phyloP scores from a whole-genome alignment of 2,888 invertebrate genomes.

The Yponomeuta plumbellus region DNA sequence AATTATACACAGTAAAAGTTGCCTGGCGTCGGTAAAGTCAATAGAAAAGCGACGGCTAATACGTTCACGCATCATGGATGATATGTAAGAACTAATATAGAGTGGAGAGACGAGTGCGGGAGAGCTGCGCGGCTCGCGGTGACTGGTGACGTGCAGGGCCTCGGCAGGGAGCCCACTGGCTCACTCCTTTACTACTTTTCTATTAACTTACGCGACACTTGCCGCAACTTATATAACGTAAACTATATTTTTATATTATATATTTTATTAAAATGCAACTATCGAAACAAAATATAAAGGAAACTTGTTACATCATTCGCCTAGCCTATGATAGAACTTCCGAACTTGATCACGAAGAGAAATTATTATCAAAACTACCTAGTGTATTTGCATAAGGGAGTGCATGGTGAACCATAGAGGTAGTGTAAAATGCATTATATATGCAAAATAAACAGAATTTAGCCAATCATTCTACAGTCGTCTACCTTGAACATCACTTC shows the following conservation, averaged over 20 bases:
- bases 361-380: slow-evolving; percentile 75
- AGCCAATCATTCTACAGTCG: slow-evolving; percentile 36
- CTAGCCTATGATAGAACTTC: slow-evolving; percentile 76
- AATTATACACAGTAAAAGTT: slow-evolving; percentile 45
- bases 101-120: neutral
- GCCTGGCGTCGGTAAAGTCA: slow-evolving; percentile 6
- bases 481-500: slow-evolving; percentile 30
- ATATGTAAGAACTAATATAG: slow-evolving; percentile 7
- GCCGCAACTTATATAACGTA: slow-evolving; percentile 6
- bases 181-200: neutral
- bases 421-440: slow-evolving; percentile 61
- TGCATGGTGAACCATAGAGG: slow-evolving; percentile 68
- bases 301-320: slow-evolving; percentile 67
- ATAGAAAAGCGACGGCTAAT: neutral
- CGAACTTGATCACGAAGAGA: slow-evolving; percentile 73
- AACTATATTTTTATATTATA: neutral
- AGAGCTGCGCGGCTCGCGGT: neutral
- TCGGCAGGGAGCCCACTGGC: neutral
- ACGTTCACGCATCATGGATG: neutral
- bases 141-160: neutral
- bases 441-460: slow-evolving; percentile 61
- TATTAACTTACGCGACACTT: slow-evolving; percentile 2
- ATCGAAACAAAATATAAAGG: slow-evolving; percentile 31
- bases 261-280: slow-evolving; percentile 10
- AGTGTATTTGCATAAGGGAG: slow-evolving; percentile 64